Evolutionary conservation across 2,888 invertebrate species (phyloP).

Genomic region (Caenorhabditis imperialis): DNA sequence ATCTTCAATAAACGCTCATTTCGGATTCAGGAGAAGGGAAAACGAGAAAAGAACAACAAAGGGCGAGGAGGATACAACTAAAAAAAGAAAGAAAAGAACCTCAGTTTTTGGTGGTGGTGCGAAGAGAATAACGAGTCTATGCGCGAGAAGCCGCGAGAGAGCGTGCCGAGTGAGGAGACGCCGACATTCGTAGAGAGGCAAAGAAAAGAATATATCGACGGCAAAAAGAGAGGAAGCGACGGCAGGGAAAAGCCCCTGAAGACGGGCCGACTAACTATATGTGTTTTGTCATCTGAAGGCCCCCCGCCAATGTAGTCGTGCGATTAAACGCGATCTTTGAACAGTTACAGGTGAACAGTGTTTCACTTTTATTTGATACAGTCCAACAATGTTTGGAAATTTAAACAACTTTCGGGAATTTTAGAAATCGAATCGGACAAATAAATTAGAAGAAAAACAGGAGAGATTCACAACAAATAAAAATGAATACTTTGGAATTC

Average conservation of each 20-base stretch:
- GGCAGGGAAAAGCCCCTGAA: conserved; percentile 37
- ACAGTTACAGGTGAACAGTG: neutral
- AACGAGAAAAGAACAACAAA: conserved; percentile 3
- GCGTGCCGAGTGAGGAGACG: conserved; percentile 15
- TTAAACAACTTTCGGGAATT: no score
- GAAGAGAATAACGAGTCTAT: conserved; percentile 46
- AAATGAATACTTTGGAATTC: neutral
- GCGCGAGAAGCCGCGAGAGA: conserved; percentile 36
- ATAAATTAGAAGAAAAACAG: conserved; percentile 1
- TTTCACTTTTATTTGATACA: no score
- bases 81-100: conserved; percentile 34
- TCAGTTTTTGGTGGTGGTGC: conserved; percentile 38
- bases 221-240: conserved; percentile 30
- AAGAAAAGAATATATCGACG: conserved; percentile 45
- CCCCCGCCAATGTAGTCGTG: conserved; percentile 11
- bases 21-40: conserved; percentile 1
- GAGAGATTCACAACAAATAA: neutral
- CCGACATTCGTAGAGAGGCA: conserved; percentile 23
- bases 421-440: neutral
- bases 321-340: conserved; percentile 26
- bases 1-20: conserved; percentile 48
- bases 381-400: no score
- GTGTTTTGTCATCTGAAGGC: conserved; percentile 40
- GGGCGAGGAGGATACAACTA: conserved; percentile 13
- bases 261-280: conserved; percentile 37